A percentile compares a stretch with the other conserved stretches of the same genome.
Conservation (phyloP, 1,140 invertebrate species). For the Drosophila mayri region DNA sequence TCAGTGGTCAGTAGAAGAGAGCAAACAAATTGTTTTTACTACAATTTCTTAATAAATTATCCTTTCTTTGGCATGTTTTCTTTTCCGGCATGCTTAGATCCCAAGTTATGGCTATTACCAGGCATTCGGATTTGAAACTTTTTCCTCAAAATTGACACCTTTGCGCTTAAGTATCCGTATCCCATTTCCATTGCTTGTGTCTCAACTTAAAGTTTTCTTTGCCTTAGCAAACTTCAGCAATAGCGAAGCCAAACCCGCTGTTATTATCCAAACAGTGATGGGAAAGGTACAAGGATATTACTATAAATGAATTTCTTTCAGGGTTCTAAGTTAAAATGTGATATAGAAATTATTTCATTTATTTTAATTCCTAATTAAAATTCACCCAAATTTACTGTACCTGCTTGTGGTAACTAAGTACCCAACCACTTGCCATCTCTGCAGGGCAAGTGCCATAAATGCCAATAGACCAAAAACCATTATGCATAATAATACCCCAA, state of each 20-base stretch:
- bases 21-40: not conserved
- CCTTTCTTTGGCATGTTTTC: no score
- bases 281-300: not conserved
- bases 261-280: slow-evolving; percentile 13
- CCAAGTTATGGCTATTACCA: not conserved
- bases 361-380: not conserved
- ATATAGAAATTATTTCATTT: no score
- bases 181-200: slow-evolving; percentile 60
- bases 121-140: slow-evolving; percentile 2
- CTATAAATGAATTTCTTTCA: not conserved
- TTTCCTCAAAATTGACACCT: not conserved
- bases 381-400: not conserved
- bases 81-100: no score
- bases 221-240: slow-evolving; percentile 31
- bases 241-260: slow-evolving; percentile 35
- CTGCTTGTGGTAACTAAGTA: not conserved
- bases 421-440: slow-evolving; percentile 1
- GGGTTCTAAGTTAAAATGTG: not conserved
- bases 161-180: slow-evolving; percentile 24
- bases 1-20: not conserved
- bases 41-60: not conserved
- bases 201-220: slow-evolving; percentile 42
- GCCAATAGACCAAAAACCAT: slow-evolving; percentile 80
- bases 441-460: slow-evolving; percentile 66
- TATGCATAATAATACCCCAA: slow-evolving; percentile 69